Conservation (phyloP, 2,888 invertebrate genomes). For the Aphodius granarius region DNA sequence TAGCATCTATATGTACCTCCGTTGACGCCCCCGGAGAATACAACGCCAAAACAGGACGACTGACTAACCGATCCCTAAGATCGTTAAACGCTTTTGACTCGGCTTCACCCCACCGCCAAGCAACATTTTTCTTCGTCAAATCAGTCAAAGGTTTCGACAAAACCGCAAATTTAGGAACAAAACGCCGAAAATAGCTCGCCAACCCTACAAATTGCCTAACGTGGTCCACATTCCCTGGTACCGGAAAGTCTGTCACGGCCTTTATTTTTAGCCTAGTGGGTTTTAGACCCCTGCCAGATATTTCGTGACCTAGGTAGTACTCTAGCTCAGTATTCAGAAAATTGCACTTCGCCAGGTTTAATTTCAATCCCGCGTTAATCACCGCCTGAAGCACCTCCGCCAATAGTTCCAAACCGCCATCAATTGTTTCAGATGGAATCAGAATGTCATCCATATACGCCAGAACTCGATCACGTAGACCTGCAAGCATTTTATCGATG, state of each 20-base stretch:
- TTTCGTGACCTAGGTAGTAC: slow-evolving; percentile 15
- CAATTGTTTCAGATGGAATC: slow-evolving; percentile 17
- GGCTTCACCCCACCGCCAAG: slow-evolving; percentile 23
- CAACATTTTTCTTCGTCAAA: slow-evolving; percentile 23
- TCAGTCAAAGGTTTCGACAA: slow-evolving; percentile 5
- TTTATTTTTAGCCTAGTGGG: slow-evolving; percentile 27
- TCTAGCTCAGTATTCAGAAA: slow-evolving; percentile 27
- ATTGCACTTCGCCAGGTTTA: slow-evolving; percentile 17
- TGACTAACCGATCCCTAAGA: slow-evolving; percentile 24
- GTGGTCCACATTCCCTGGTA: slow-evolving; percentile 21
- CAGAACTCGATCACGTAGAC: slow-evolving; percentile 25
- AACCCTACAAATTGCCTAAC: slow-evolving; percentile 23
- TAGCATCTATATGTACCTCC: slow-evolving; percentile 41
- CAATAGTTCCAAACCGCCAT: slow-evolving; percentile 24
- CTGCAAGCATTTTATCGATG: slow-evolving; percentile 24
- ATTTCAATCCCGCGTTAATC: slow-evolving; percentile 5
- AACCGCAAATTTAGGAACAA: slow-evolving; percentile 10
- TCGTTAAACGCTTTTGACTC: slow-evolving; percentile 28
- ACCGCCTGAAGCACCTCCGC: slow-evolving; percentile 22
- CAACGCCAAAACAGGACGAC: slow-evolving; percentile 35
- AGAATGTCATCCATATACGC: slow-evolving; percentile 35
- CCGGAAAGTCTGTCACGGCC: slow-evolving; percentile 27
- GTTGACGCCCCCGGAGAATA: slow-evolving; percentile 31
- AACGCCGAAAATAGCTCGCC: slow-evolving; percentile 18
- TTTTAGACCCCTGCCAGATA: slow-evolving; percentile 19